A percentile compares a stretch with the other conserved stretches of the same genome.
Conservation (phyloP, 2,797 vertebrate species). For the Argyrosomus regius region DNA sequence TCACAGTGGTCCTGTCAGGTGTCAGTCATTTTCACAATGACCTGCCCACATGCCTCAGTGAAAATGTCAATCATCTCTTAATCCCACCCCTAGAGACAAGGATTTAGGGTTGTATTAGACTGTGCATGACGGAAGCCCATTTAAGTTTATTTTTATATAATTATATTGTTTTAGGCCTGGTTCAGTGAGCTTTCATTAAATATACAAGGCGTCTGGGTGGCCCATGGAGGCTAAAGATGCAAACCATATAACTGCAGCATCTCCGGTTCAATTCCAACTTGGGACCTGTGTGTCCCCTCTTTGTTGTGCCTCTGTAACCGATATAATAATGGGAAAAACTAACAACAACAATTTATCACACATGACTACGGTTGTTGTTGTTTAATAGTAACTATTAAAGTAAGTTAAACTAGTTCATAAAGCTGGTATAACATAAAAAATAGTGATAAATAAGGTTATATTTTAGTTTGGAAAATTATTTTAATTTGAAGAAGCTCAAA, state of each 20-base stretch:
- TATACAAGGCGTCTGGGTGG: not conserved
- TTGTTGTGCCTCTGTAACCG: not conserved
- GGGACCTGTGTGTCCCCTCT: not conserved
- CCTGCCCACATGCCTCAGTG: slow-evolving; percentile 70
- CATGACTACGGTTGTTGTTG: not conserved
- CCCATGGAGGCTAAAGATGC: not conserved
- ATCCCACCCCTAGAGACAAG: slow-evolving; percentile 61
- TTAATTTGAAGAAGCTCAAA: not conserved
- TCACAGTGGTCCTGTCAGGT: slow-evolving; percentile 80
- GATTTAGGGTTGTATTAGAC: slow-evolving; percentile 41
- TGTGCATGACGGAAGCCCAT: slow-evolving; percentile 11
- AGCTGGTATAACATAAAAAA: not conserved
- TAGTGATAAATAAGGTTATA: not conserved
- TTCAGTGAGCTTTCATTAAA: slow-evolving; percentile 11
- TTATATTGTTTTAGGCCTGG: slow-evolving; percentile 11
- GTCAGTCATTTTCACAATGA: slow-evolving; percentile 81
- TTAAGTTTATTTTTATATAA: slow-evolving; percentile 5
- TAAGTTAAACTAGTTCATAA: not conserved
- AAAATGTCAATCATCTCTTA: slow-evolving; percentile 73
- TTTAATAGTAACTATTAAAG: not conserved
- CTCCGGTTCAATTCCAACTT: not conserved
- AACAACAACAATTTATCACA: not conserved
- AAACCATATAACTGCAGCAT: slow-evolving; percentile 9
- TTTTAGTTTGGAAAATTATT: not conserved
- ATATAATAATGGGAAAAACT: not conserved